Base-by-base conservation (phyloP, 2,113 vertebrate genomes). In the Maccullochella peelii region DNA sequence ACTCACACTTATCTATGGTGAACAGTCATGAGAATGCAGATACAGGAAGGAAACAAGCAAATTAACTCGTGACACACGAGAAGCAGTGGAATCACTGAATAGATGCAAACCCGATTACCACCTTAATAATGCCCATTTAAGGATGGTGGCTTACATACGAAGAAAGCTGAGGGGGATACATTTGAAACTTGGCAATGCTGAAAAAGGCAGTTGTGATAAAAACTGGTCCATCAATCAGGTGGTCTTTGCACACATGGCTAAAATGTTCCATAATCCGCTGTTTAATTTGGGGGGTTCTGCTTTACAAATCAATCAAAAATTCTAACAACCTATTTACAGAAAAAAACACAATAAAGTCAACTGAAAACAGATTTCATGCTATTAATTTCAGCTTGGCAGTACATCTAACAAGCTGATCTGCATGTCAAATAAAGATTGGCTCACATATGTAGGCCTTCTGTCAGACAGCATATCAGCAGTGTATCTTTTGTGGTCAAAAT, bases 61-160 rank as follows among this genome's bases (percentile, higher is more conserved):
- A 93, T 91, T 86, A 91, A 91, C 82, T 90, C 12, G 38, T 70
- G 74, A 78, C 81, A 89, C 86, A 61, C 50, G 82, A 59, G 71
- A 74, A 65, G 86, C 79, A 82, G 75, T 57, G 78, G 76, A 87
- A 79, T 71, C 78, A 50, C 73, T 81, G 85, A 93, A 89, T 80
- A 87, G 83, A 94, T 91, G 77, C 89, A 93, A 93, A 93, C 86
- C 80, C 71, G 89, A 94, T 95, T 92, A 92, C 16, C 77, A 57
- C 33, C n/a, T 20, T 81, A 80, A 82, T 88, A 87, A 91, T 82
- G 52, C 61, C 57, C 42, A 71, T 89, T 89, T 87, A 79, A 76
- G 73, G 63, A 70, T 63, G 72, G 77, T 63, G 58, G 49, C 47
- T 85, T 83, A 65, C 59, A 70, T 70, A 80, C 61, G 73, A 68